Evolutionary conservation across 2,888 invertebrate genomes (phyloP).

Genomic region (Scaptodrosophila latifasciaeformis): DNA sequence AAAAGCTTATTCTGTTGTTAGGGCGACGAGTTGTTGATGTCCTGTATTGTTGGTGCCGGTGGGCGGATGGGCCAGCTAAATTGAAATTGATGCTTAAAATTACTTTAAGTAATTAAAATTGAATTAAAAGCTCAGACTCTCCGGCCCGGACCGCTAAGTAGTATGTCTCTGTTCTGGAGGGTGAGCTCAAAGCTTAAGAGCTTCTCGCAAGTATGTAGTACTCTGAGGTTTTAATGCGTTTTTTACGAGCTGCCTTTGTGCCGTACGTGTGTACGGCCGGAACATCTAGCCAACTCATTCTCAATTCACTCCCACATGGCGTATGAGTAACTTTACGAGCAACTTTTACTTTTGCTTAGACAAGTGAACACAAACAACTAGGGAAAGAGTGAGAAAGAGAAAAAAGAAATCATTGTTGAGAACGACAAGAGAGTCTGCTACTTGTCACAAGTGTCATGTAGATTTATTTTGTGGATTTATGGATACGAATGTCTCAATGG

Average conservation of each 20-base stretch:
- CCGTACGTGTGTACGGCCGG: conserved; percentile 10
- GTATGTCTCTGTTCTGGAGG: conserved; percentile 4
- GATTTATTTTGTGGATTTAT: conserved; percentile 39
- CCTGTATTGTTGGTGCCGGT: background rate
- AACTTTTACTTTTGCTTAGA: conserved; percentile 6
- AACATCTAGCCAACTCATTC: too few relatives aligned
- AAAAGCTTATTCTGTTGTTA: too few relatives aligned
- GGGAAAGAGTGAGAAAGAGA: too few relatives aligned
- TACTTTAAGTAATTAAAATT: conserved; percentile 33
- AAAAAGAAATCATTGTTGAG: conserved; percentile 20
- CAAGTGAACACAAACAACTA: conserved; percentile 24
- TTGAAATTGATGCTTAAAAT: conserved; percentile 32
- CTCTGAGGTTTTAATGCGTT: conserved; percentile 21
- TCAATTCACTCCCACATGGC: conserved; percentile 5
- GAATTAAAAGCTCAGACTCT: conserved; percentile 34
- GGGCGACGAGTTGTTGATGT: too few relatives aligned
- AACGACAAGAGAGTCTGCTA: background rate
- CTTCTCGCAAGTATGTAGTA: background rate
- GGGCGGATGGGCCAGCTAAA: background rate
- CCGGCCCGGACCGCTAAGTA: conserved; percentile 23
- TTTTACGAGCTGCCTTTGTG: conserved; percentile 42
- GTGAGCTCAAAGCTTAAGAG: background rate
- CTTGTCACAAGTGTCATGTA: conserved; percentile 33
- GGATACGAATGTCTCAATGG: conserved; percentile 18
- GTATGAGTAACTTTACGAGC: conserved; percentile 34